Base-by-base conservation (phyloP, 1,140 invertebrate genomes). In the Heliconius himera region DNA sequence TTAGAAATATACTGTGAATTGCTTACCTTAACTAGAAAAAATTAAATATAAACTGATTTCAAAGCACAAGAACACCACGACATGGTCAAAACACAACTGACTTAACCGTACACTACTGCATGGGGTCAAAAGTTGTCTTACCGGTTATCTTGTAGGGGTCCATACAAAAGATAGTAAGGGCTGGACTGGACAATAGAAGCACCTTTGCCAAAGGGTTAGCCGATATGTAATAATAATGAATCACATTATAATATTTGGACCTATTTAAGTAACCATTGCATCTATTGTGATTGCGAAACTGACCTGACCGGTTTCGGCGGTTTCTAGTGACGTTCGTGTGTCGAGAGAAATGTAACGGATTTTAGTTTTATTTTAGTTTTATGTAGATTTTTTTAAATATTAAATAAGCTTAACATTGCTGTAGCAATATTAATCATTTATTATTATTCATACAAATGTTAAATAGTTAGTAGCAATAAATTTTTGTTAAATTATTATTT, bases 251-350 rank as follows among this genome's bases (percentile, higher is more conserved):
- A 92, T 94, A 90, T 93, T 94, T 94, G 93, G 91, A 93, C 91
- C 91, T 94, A 93, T 94, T 94, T 94, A 91, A 94, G 93, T 94
- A 94, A 91, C 91, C 91, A 91, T 84, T 89, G 90, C 90, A 89
- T 88, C 91, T 91, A 91, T 92, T 93, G 89, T 90, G 85, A 86
- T 86, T 89, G 87, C 89, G 84, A 84, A 93, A 94, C 91, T 94
- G 93, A 93, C 93, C 91, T 93, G 87, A 94, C 91, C 91, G 91
- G 91, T 94, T 94, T 85, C 80, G 84, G 82, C 77, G 74, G 86
- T 86, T 87, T 83, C 36, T 90, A 89, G 90, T 80, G 90, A 74
- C 84, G 91, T 70, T 29, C 11, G 29, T 60, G 22, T 66, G 26
- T 78, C 51, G 51, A 74, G 51, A 60, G 41, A 33, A 26, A 70